Evolutionary conservation across 2,797 vertebrate genomes (phyloP), one percentile per base, ranked within the genome.

Genomic region (Coendou prehensilis): DNA sequence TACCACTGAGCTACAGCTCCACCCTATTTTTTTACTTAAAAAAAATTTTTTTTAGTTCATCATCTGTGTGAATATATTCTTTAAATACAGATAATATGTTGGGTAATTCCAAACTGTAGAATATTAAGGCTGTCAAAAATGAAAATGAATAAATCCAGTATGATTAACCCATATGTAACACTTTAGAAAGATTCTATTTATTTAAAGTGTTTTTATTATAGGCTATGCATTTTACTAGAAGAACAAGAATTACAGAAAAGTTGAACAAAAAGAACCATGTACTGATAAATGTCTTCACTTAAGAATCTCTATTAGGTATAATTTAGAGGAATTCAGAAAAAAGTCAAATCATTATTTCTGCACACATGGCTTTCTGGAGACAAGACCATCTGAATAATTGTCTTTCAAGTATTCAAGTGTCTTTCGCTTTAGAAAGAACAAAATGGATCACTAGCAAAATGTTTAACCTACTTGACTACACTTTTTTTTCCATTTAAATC

Each of bases 271-370:
- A n/a, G 2, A 50, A 45, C 17, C 10, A 11, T 87, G 30, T 17
- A 5, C 89, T 80, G 6, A 57, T 41, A 54, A 87, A 5, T 4
- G 22, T 23, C 50, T 90, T 30, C 0, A 67, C 33, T 23, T 47
- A 30, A 91, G 76, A 79, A 5, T 9, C 22, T 83, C 10, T 26
- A 54, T 57, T 75, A 50, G 56, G 67, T 90, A 64, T 87, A 76
- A 23, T 50, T 93, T 23, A 30, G 17, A 67, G 84, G 41, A 82
- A 90, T 54, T 85, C n/a, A 52, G 30, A 10, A 69, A 81, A 81
- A 52, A 54, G 3, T 41, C 28, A 83, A 41, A 75, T 92, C 18
- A 94, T 5, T 90, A 81, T 95, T 95, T 87, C 33, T 82, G n/a
- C 81, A 91, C 20, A 67, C 14, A 28, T 0, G 23, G 20, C 3